A percentile compares a stretch with the other conserved stretches of the same genome.
phyloP scores from a whole-genome alignment of 2,113 vertebrate species.

The Pituophis catenifer region DNA sequence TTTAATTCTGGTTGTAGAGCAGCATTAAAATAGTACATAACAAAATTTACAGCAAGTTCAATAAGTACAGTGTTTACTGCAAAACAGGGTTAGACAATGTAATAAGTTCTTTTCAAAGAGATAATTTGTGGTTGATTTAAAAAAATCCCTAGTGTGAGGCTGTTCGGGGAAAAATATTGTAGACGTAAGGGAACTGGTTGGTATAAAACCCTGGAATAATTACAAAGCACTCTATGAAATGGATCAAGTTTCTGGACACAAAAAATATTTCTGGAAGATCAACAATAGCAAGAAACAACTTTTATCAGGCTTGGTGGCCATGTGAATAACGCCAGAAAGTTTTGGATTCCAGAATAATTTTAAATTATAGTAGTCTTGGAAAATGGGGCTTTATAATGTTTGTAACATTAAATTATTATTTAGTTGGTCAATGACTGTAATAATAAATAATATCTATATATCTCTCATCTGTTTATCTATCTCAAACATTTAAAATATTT shows the following conservation, averaged over 20 bases:
- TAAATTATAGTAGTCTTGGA: neutral
- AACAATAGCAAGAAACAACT: too few relatives aligned
- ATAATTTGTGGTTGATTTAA: neutral
- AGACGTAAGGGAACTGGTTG: neutral
- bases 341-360: neutral
- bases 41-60: neutral
- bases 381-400: neutral
- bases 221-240: neutral
- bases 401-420: neutral
- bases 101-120: neutral
- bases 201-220: neutral
- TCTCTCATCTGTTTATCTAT: neutral
- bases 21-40: neutral
- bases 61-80: neutral
- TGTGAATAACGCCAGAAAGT: too few relatives aligned
- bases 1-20: neutral
- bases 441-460: neutral
- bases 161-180: neutral
- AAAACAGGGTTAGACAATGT: neutral
- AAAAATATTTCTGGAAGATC: too few relatives aligned
- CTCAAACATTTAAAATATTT: neutral
- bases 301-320: too few relatives aligned
- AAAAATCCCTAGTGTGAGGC: neutral
- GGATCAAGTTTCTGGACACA: too few relatives aligned
- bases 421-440: neutral